Evolutionary conservation across 1,140 invertebrate genomes (phyloP).

Genomic region (Drosophila lowei): DNA sequence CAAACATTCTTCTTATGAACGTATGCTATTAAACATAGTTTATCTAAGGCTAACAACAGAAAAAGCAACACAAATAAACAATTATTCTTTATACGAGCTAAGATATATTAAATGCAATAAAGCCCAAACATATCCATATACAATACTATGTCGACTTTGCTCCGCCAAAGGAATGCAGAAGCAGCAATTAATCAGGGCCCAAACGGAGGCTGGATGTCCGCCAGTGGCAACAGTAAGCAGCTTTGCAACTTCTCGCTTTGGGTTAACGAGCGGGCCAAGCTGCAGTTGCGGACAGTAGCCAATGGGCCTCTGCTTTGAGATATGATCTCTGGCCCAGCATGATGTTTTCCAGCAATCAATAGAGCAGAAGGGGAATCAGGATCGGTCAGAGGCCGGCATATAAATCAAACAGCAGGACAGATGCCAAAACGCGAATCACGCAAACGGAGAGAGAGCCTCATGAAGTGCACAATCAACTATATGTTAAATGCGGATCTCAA

Average conservation of each 20-base stretch:
- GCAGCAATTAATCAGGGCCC: conserved; percentile 60
- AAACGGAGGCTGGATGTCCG: background rate
- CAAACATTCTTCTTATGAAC: conserved; percentile 18
- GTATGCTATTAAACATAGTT: conserved; percentile 32
- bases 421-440: conserved; percentile 11
- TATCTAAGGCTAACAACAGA: conserved; percentile 40
- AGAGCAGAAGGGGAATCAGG: conserved; percentile 20
- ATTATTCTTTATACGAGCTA: conserved; percentile 65
- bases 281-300: conserved; percentile 38
- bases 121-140: conserved; percentile 65
- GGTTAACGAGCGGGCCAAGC: conserved; percentile 62
- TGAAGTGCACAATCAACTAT: background rate
- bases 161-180: conserved; percentile 24
- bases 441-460: conserved; percentile 16
- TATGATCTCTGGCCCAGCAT: conserved; percentile 2
- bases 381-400: conserved; percentile 44
- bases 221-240: conserved; percentile 26
- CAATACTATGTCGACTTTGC: conserved; percentile 5
- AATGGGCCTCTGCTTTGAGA: conserved; percentile 5
- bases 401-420: conserved; percentile 51
- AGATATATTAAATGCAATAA: conserved; percentile 70
- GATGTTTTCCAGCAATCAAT: conserved; percentile 27
- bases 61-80: conserved; percentile 27
- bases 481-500: background rate
- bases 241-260: conserved; percentile 34